phyloP scores from a whole-genome alignment of 2,888 invertebrate genomes.

The Amblyteles armatorius region DNA sequence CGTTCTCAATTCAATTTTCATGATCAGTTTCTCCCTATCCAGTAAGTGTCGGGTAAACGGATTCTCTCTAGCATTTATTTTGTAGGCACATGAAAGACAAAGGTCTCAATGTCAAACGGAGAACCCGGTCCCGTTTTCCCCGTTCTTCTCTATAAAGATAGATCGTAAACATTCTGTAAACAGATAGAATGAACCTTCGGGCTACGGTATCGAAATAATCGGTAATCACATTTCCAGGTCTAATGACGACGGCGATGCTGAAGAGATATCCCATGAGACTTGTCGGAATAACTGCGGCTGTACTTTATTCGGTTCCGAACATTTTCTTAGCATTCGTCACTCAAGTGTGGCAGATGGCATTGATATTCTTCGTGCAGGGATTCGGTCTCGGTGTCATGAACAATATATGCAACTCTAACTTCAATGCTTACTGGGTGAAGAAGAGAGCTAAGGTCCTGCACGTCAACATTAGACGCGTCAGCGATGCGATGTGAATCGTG shows the following conservation, averaged over 20 bases:
- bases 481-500: neutral
- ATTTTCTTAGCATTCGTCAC: conserved; percentile 88
- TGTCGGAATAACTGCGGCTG: conserved; percentile 89
- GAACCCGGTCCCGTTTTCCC: neutral
- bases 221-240: conserved; percentile 85
- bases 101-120: neutral
- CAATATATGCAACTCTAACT: conserved; percentile 90
- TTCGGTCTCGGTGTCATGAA: conserved; percentile 91
- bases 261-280: conserved; percentile 88
- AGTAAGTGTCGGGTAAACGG: conserved; percentile 83
- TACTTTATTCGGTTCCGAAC: conserved; percentile 88
- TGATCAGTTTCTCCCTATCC: conserved; percentile 88
- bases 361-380: conserved; percentile 87
- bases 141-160: neutral
- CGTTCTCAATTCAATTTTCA: conserved; percentile 89
- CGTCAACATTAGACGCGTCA: neutral
- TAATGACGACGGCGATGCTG: conserved; percentile 89
- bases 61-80: neutral
- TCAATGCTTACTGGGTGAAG: conserved; percentile 91
- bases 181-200: neutral
- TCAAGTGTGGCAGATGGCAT: conserved; percentile 87
- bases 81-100: neutral
- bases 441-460: conserved; percentile 86
- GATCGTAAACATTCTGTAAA: neutral
- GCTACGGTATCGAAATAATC: neutral